phyloP scores from a whole-genome alignment of 2,888 invertebrate species.

The Torymus auratus region DNA sequence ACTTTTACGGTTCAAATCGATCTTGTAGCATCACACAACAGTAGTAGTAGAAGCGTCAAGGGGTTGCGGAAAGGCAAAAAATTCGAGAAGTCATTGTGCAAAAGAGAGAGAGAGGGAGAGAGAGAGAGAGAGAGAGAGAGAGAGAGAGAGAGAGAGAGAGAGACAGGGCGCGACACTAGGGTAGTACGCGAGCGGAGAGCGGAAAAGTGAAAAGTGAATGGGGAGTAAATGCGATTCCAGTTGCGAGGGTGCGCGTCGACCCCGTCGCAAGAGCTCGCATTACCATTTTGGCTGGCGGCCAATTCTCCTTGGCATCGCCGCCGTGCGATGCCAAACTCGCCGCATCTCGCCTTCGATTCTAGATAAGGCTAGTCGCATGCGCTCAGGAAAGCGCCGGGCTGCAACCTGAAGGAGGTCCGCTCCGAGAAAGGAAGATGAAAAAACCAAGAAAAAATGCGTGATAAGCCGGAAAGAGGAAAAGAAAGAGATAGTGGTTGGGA shows the following conservation, averaged over 20 bases:
- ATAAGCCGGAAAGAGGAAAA: background rate
- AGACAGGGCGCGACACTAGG: background rate
- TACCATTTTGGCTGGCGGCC: conserved; percentile 72
- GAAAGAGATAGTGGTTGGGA: background rate
- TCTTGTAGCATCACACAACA: no score
- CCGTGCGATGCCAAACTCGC: conserved; percentile 57
- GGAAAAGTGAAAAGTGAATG: conserved; percentile 46
- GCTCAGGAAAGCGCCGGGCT: background rate
- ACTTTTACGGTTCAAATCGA: no score
- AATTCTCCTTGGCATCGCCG: conserved; percentile 58
- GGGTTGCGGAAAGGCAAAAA: background rate
- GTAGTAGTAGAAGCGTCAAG: background rate
- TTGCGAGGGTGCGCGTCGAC: conserved; percentile 57
- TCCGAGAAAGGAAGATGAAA: no score
- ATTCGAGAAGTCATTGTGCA: background rate
- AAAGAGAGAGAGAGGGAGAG: conserved; percentile 1
- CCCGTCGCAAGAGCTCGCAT: conserved; percentile 64
- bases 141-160: background rate
- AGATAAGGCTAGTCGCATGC: conserved; percentile 64
- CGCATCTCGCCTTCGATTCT: conserved; percentile 65
- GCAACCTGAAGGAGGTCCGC: conserved; percentile 2
- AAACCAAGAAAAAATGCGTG: no score
- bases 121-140: background rate
- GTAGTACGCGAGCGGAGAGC: conserved; percentile 6
- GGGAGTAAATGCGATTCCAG: conserved; percentile 48